These are phyloP conservation scores for Bombus difficillimus DNA, from an alignment of 1,140 invertebrate genomes.

Conservation along the genomic window DNA sequence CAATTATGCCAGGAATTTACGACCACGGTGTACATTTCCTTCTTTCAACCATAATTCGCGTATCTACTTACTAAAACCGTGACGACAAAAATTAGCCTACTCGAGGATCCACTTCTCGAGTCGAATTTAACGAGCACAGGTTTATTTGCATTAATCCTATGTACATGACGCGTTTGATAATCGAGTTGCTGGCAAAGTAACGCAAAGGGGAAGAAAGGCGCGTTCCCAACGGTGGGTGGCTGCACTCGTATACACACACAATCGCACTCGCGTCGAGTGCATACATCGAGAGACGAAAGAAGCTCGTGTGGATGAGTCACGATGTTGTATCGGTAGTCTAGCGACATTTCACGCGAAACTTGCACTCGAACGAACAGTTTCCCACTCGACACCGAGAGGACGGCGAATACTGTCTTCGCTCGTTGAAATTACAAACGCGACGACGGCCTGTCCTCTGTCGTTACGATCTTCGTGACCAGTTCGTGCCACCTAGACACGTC, in stretches of 20 bases:
- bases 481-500: constrained; percentile 12
- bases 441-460: constrained; percentile 61
- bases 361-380: constrained; percentile 61
- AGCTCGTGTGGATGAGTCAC: background rate
- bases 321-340: constrained; percentile 28
- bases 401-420: constrained; percentile 41
- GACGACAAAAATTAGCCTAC: background rate
- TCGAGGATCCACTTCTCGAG: background rate
- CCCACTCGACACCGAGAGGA: constrained; percentile 7
- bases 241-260: background rate
- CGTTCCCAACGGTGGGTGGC: background rate
- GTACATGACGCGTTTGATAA: constrained; percentile 12
- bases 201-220: background rate
- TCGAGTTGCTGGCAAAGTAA: constrained; percentile 11
- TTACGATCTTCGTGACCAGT: constrained; percentile 60
- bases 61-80: background rate
- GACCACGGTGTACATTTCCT: no score
- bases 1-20: background rate
- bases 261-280: no score
- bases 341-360: constrained; percentile 61
- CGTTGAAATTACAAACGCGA: constrained; percentile 65
- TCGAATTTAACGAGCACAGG: background rate
- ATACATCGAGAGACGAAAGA: background rate
- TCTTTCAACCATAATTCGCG: background rate
- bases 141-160: background rate